phyloP scores from a whole-genome alignment of 1,140 invertebrate species.

The Drosophila teissieri region DNA sequence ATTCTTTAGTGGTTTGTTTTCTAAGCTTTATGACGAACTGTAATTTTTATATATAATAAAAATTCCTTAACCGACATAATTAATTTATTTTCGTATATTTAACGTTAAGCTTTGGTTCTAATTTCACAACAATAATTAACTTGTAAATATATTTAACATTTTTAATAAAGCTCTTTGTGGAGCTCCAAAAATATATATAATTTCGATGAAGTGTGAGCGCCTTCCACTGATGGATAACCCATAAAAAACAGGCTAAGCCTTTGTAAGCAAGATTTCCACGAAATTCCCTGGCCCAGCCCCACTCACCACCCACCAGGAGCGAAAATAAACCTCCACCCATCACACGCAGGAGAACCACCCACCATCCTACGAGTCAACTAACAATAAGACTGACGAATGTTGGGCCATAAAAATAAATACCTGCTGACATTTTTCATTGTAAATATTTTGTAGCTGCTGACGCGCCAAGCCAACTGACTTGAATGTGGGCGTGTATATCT shows the following conservation, averaged over 20 bases:
- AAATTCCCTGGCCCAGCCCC: constrained; percentile 13
- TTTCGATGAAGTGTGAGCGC: not conserved
- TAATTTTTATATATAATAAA: not conserved
- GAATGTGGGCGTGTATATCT: constrained; percentile 41
- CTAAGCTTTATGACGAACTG: not conserved
- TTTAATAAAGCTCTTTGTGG: not conserved
- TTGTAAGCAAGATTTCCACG: constrained; percentile 28
- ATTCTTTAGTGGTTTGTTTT: not conserved
- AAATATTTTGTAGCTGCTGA: constrained; percentile 82
- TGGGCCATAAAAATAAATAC: constrained; percentile 82
- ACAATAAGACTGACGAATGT: constrained; percentile 83
- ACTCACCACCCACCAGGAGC: not conserved
- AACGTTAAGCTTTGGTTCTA: too few species aligned
- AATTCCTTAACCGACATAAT: too few species aligned
- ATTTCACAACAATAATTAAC: not conserved
- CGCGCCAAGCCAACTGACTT: constrained; percentile 69
- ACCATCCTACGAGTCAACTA: constrained; percentile 55
- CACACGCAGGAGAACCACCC: not conserved
- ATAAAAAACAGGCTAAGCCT: constrained; percentile 31
- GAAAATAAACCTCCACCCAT: not conserved
- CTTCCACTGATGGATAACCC: constrained; percentile 35
- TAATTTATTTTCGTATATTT: not conserved
- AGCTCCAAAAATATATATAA: not conserved
- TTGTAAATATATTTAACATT: not conserved
- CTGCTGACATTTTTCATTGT: constrained; percentile 83